Evolutionary conservation across 2,113 vertebrate genomes (phyloP).

Genomic region (Oxygymnocypris stewartii): DNA sequence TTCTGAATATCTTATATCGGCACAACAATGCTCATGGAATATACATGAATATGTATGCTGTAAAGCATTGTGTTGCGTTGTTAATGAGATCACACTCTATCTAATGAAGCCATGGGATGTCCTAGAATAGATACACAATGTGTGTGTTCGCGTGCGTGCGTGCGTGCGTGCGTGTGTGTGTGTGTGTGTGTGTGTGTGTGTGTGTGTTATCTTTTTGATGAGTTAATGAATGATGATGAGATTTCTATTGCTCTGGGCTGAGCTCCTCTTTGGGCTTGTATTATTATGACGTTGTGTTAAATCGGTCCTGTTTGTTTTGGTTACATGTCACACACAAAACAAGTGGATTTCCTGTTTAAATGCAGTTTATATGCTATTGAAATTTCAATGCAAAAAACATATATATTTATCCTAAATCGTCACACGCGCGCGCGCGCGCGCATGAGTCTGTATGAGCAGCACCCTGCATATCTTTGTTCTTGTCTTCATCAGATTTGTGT

Average conservation of each 20-base stretch:
- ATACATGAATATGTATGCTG: constrained; percentile 45
- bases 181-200: not conserved
- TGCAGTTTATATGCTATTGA: not conserved
- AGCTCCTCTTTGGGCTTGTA: constrained; percentile 25
- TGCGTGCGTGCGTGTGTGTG: constrained; percentile 19
- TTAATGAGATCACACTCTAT: constrained; percentile 21
- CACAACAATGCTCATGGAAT: constrained; percentile 6
- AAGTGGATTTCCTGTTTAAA: not conserved
- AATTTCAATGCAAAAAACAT: no score
- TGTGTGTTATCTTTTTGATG: constrained; percentile 44
- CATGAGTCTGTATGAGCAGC: not conserved
- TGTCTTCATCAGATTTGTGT: constrained; percentile 28
- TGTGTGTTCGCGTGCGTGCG: constrained; percentile 32
- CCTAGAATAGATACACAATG: constrained; percentile 30
- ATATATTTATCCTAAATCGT: not conserved
- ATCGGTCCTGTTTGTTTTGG: constrained; percentile 9
- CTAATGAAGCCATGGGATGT: constrained; percentile 34
- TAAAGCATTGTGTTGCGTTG: constrained; percentile 40
- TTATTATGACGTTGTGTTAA: constrained; percentile 35
- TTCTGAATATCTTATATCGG: not conserved
- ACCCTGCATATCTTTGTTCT: constrained; percentile 23
- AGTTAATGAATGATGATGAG: constrained; percentile 45
- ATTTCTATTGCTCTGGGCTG: constrained; percentile 41
- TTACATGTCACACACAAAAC: not conserved
- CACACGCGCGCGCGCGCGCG: not conserved